Conservation (phyloP, 2,113 vertebrate species). For the Cyprinodon tularosa region DNA sequence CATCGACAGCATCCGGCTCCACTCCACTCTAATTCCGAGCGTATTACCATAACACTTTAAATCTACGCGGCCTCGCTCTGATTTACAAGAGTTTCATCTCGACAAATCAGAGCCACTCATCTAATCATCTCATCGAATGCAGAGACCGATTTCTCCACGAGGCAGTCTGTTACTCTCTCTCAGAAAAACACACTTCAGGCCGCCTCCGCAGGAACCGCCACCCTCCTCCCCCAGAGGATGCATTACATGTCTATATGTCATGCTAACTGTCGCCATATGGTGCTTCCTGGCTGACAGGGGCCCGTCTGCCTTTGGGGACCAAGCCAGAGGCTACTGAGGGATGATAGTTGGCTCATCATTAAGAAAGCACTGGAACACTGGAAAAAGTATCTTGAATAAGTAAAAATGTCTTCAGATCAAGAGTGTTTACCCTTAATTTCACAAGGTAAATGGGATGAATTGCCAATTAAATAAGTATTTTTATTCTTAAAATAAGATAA, state of each 20-base stretch:
- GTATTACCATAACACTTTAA: conserved; percentile 15
- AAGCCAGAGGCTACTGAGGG: conserved; percentile 57
- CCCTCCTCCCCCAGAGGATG: conserved; percentile 41
- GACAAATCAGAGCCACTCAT: conserved; percentile 15
- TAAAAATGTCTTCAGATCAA: too few relatives aligned
- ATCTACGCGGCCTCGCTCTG: background rate
- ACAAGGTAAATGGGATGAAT: too few relatives aligned
- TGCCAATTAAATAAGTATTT: too few relatives aligned
- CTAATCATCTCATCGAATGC: conserved; percentile 10
- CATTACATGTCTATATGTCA: conserved; percentile 50
- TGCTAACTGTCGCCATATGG: conserved; percentile 59
- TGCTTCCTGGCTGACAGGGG: conserved; percentile 54
- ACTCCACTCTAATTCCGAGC: conserved; percentile 5
- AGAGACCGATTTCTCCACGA: conserved; percentile 20
- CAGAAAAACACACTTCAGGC: conserved; percentile 20
- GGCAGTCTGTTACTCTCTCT: conserved; percentile 26
- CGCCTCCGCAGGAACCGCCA: conserved; percentile 28
- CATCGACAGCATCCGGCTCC: conserved; percentile 3
- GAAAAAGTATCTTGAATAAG: too few relatives aligned
- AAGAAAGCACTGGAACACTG: conserved; percentile 55
- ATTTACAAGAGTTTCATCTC: conserved; percentile 13
- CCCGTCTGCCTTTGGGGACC: conserved; percentile 54
- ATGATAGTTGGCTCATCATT: conserved; percentile 70
- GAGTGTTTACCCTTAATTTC: too few relatives aligned
- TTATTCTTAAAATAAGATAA: too few relatives aligned